phyloP scores from a whole-genome alignment of 2,888 invertebrate genomes.

The Pseudoips prasinana region DNA sequence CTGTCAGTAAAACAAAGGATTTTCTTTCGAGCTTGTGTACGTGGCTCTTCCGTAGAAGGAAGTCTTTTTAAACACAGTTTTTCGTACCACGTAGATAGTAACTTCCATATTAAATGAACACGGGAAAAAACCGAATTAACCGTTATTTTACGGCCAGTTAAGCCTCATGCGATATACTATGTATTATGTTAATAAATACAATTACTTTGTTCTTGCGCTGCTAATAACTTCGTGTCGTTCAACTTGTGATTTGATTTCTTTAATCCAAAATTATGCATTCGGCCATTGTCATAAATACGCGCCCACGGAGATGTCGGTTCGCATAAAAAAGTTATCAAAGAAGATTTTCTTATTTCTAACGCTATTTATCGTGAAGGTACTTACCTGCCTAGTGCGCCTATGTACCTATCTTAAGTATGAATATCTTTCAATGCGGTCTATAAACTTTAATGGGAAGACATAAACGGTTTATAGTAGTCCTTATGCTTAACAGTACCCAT shows the following conservation, averaged over 20 bases:
- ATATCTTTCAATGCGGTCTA: background rate
- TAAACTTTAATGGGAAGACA: slow-evolving; percentile 1
- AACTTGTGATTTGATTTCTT: slow-evolving; percentile 43
- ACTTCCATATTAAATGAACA: slow-evolving; percentile 33
- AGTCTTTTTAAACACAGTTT: slow-evolving; percentile 21
- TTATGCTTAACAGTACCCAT: slow-evolving; percentile 37
- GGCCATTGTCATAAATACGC: background rate
- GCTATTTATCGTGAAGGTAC: no score
- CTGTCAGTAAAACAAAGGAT: no score
- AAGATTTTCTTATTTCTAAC: no score
- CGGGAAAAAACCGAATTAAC: slow-evolving; percentile 45
- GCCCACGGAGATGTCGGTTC: no score
- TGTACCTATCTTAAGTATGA: no score
- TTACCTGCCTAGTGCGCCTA: no score
- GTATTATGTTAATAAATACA: slow-evolving; percentile 77
- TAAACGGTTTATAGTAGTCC: slow-evolving; percentile 21
- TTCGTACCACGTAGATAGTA: slow-evolving; percentile 17
- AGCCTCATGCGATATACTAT: slow-evolving; percentile 53
- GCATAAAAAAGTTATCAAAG: no score
- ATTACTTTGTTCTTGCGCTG: slow-evolving; percentile 56
- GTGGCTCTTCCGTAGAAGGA: no score
- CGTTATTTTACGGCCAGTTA: slow-evolving; percentile 63
- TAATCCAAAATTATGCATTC: slow-evolving; percentile 1
- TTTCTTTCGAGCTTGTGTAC: no score
- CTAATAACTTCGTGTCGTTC: slow-evolving; percentile 52